Evolutionary conservation across 2,888 invertebrate genomes (phyloP).

Genomic region (Cepaea hortensis): DNA sequence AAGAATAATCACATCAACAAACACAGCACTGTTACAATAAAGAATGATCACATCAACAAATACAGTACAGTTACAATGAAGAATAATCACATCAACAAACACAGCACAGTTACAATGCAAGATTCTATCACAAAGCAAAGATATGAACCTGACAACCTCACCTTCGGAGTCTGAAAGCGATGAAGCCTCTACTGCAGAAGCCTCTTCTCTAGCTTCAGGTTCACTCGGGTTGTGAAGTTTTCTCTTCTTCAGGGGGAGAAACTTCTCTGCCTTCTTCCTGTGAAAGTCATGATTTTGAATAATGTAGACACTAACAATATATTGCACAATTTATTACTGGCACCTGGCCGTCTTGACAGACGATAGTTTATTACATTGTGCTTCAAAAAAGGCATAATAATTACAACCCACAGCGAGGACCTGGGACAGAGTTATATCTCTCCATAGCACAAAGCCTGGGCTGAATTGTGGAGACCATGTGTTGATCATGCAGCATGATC

Average conservation of each 20-base stretch:
- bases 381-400: no score
- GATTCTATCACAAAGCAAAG: background rate
- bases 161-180: slow-evolving; percentile 32
- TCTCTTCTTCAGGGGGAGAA: slow-evolving; percentile 51
- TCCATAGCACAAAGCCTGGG: no score
- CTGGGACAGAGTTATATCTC: no score
- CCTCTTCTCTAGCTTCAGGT: slow-evolving; percentile 6
- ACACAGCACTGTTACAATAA: background rate
- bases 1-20: background rate
- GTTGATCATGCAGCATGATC: no score
- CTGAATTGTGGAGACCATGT: no score
- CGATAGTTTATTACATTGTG: no score
- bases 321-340: no score
- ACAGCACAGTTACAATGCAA: background rate
- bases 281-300: slow-evolving; percentile 19
- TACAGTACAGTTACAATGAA: background rate
- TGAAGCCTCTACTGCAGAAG: slow-evolving; percentile 6
- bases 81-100: background rate
- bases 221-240: slow-evolving; percentile 26
- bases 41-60: background rate
- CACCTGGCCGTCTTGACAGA: no score
- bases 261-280: slow-evolving; percentile 50
- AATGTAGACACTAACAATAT: no score
- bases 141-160: background rate
- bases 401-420: no score